Evolutionary conservation across 2,888 invertebrate genomes (phyloP), one percentile per base, ranked within the genome.

Genomic region (Apomyelois bistriatella): DNA sequence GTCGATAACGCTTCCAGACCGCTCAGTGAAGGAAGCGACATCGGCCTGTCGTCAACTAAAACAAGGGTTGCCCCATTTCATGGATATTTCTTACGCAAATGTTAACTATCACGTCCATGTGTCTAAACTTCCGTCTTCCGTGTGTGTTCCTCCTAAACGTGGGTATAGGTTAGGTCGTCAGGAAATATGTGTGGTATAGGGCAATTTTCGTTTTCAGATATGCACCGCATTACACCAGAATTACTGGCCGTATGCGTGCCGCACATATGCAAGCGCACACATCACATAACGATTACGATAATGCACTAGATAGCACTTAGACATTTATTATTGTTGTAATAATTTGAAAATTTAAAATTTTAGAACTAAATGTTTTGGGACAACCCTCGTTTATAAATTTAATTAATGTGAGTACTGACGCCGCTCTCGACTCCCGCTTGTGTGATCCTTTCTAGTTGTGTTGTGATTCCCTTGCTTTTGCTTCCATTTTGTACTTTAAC

Each of bases 61-160:
- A 89, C 90, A 88, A 90, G 90, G 90, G 90, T 90, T 90, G 90
- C 90, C 90, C 90, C 90, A 90, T 90, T 78, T 90, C 90, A 90
- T 90, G 85, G 85, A 88, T 86, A 85, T 87, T 84, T 85, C 86
- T 82, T 75, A 78, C 67, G 75, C 76, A 77, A 74, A 77, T 83
- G 82, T 88, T 84, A 85, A 88, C 85, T 88, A 82, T 88, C 85
- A 82, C 84, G 88, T 88, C 85, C 89, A 86, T 83, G 88, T 89
- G 78, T 82, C 81, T 83, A 75, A 85, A 86, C 80, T 84, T 85
- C 79, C 76, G 76, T 82, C 86, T 77, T 82, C 74, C 81, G 76
- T 89, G 87, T 87, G 83, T 88, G 88, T 88, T 76, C 65, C 65
- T 71, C 70, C 66, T 75, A 66, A 74, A 76, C 74, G 80, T 82